These are phyloP conservation scores for Falco biarmicus DNA, from an alignment of 2,797 vertebrate species.

Conservation along the genomic window DNA sequence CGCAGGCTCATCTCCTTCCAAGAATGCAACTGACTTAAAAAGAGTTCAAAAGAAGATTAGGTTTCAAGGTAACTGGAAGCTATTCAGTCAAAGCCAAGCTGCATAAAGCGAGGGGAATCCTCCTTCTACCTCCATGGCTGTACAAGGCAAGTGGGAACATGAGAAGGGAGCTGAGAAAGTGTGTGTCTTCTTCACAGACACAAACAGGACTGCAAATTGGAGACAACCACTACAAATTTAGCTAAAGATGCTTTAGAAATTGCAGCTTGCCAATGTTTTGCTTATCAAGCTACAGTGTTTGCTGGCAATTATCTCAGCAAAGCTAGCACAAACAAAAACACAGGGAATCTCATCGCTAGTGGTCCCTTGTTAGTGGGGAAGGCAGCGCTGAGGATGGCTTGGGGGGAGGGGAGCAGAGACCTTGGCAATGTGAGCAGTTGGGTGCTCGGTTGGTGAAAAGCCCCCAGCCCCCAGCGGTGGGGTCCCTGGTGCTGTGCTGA, in stretches of 20 bases:
- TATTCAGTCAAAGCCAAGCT: constrained; percentile 80
- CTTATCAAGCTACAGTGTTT: constrained; percentile 47
- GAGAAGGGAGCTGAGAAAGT: constrained; percentile 68
- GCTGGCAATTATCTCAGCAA: constrained; percentile 8
- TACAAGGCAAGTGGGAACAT: constrained; percentile 73
- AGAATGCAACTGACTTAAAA: constrained; percentile 80
- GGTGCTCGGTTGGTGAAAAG: neutral
- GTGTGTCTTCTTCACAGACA: constrained; percentile 68
- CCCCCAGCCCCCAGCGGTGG: fast-evolving
- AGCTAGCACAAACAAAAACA: constrained; percentile 30
- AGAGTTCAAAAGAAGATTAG: constrained; percentile 82
- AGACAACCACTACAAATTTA: constrained; percentile 71
- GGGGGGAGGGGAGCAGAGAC: neutral
- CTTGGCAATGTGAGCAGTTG: neutral
- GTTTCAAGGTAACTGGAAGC: constrained; percentile 83
- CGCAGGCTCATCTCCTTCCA: constrained; percentile 74
- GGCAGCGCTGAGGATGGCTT: neutral
- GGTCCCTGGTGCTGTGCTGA: neutral
- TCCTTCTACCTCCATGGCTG: constrained; percentile 71
- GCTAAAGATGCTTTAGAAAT: constrained; percentile 63
- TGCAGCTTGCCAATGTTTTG: constrained; percentile 61
- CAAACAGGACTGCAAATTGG: constrained; percentile 70
- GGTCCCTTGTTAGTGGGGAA: neutral
- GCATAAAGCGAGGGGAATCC: constrained; percentile 73
- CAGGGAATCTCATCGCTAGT: neutral